Base-by-base conservation (phyloP, 2,888 invertebrate genomes). In the Norana najaformis region DNA sequence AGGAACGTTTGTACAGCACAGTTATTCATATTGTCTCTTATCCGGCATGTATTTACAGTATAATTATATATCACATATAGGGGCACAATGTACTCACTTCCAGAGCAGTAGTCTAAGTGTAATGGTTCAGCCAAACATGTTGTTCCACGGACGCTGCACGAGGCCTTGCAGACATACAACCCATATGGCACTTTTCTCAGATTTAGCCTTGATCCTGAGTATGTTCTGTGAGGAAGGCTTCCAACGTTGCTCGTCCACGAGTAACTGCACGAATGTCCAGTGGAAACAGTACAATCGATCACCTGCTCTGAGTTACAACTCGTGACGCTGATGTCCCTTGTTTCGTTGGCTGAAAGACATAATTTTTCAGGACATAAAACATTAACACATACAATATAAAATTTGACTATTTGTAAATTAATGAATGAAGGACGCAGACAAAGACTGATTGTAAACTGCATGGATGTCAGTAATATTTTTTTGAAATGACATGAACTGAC, bases 61-160 rank as follows among this genome's bases (percentile, higher is more conserved):
- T 8, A 69, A 69, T 69, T 69, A 69, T 69, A 8, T 8, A n/a
- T 69, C 30, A n/a, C 6, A 69, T n/a, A n/a, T n/a, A 69, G 69
- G n/a, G 30, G 5, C 30, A 69, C 69, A 69, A n/a, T 8, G n/a
- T 69, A 69, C 69, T 69, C 30, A 69, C 69, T 69, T 69, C 69
- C 69, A 69, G n/a, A 69, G 69, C 69, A 69, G 69, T 69, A 69
- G 69, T 69, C 69, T 69, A 69, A 30, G 30, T 69, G 2, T 8
- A 69, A 8, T 69, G 69, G 69, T 69, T 69, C 69, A 30, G n/a
- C 69, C 11, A n/a, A 8, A 69, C 69, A 69, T 8, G 69, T 69
- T 69, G n/a, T 69, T 69, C 69, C 69, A n/a, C 69, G 69, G 69
- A 69, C 69, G n/a, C 69, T 69, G 69, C 69, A 69, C 30, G n/a